These are phyloP conservation scores for Clarias magur DNA, from an alignment of 2,113 vertebrate species.

Conservation along the genomic window DNA sequence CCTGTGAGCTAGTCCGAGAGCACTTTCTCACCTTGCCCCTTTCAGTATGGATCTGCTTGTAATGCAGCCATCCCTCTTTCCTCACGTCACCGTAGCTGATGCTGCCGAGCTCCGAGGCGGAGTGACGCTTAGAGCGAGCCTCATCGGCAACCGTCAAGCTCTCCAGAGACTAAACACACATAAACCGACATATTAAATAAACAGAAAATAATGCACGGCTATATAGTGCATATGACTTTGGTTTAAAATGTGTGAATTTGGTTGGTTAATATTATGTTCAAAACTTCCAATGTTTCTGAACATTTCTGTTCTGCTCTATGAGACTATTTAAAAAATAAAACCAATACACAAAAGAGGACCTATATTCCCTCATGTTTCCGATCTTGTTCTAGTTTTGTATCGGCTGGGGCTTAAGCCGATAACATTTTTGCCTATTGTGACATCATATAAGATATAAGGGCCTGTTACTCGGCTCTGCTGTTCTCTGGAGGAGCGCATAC, in stretches of 20 bases:
- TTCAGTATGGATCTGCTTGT: slow-evolving; percentile 94
- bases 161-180: slow-evolving; percentile 82
- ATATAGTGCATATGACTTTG: neutral
- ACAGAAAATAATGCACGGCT: neutral
- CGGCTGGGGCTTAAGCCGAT: too few species aligned
- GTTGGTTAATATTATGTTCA: neutral
- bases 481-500: too few species aligned
- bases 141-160: slow-evolving; percentile 85
- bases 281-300: too few species aligned
- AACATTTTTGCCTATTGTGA: too few species aligned
- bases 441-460: too few species aligned
- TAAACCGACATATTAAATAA: slow-evolving; percentile 8
- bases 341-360: neutral
- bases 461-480: too few species aligned
- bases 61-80: slow-evolving; percentile 94
- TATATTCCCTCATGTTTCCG: too few species aligned
- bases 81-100: slow-evolving; percentile 83
- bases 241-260: too few species aligned
- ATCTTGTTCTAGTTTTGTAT: too few species aligned
- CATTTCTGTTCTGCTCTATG: neutral
- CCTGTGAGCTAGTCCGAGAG: neutral
- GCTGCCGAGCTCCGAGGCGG: slow-evolving; percentile 91
- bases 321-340: neutral
- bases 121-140: slow-evolving; percentile 88
- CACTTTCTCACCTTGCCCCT: slow-evolving; percentile 86